Evolutionary conservation across 2,797 vertebrate genomes (phyloP), one percentile per base, ranked within the genome.

Genomic region (Paguma larvata): DNA sequence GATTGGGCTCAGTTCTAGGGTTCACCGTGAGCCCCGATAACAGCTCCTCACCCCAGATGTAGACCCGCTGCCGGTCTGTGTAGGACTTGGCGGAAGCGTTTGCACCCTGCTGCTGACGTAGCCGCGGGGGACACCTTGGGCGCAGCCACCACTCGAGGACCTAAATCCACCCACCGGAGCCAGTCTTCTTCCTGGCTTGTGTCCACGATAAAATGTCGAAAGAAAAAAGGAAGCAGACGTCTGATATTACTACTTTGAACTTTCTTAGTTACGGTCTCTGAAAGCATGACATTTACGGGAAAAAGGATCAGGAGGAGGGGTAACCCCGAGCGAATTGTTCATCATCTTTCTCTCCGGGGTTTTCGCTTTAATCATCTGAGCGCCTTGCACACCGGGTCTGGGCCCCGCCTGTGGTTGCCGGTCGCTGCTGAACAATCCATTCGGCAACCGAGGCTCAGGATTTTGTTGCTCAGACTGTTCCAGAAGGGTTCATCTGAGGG

Each of bases 201-300:
- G 96, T 97, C 98, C 98, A 97, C 96, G 97, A 98, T 98, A 97
- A 98, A 98, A 98, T 98, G 98, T 98, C 98, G 98, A 95, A 97
- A 97, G 97, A 95, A 98, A 98, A 98, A 98, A 98, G 95, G 92
- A 96, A 98, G 97, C 96, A 96, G 97, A 97, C 98, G 97, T 98
- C 93, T 97, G 97, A 98, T 98, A 97, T 98, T 97, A 98, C 98
- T 97, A 96, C 98, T 98, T 97, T 98, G 98, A 98, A 98, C 98
- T 98, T 98, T 98, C 98, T 98, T 96, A 94, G 97, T 93, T 95
- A 53, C 34, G 59, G 82, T 98, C 97, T 96, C 98, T 91, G 93
- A 97, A 97, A 99, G 97, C 85, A 21, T 98, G 98, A 98, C 98
- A 98, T 98, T 98, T 98, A 97, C 93, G 1, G 63, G 4, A 92